Percentiles rank a stretch among this genome's conserved stretches.
Evolutionary conservation across 2,888 invertebrate genomes (phyloP).

Genomic region (Pasiphila rectangulata): DNA sequence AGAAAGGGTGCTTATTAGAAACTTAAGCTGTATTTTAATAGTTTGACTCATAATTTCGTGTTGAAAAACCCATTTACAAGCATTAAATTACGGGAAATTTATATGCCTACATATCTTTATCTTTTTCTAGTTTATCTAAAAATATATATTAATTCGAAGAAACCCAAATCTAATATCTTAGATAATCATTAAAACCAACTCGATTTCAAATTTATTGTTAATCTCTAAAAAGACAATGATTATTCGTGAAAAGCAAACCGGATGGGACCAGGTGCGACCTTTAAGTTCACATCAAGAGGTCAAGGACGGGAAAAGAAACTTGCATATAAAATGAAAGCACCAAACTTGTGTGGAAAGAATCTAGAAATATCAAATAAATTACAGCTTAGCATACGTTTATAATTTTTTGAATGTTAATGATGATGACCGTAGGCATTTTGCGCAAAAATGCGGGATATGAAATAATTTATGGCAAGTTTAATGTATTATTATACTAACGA

Average conservation of each 20-base stretch:
- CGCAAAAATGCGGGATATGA: constrained; percentile 7
- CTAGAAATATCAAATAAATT: constrained; percentile 24
- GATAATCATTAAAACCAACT: neutral
- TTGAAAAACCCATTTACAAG: neutral
- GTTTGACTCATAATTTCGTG: neutral
- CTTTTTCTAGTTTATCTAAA: neutral
- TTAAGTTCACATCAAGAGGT: constrained; percentile 32
- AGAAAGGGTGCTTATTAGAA: too few relatives aligned
- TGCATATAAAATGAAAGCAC: constrained; percentile 31
- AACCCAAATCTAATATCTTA: neutral
- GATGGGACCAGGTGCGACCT: constrained; percentile 20
- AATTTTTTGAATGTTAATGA: constrained; percentile 13
- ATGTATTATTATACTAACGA: constrained; percentile 15
- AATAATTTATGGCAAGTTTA: constrained; percentile 19
- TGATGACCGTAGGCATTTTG: constrained; percentile 10
- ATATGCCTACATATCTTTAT: neutral
- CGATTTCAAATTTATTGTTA: neutral
- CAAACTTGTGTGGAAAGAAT: constrained; percentile 12
- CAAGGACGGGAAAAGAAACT: constrained; percentile 44
- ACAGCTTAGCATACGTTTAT: constrained; percentile 20
- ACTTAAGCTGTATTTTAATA: too few relatives aligned
- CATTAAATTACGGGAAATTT: neutral
- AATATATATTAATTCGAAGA: neutral
- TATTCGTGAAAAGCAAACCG: constrained; percentile 15
- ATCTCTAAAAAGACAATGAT: constrained; percentile 9